Base-by-base conservation (phyloP, 2,113 vertebrate genomes). In the Poeciliopsis occidentalis region DNA sequence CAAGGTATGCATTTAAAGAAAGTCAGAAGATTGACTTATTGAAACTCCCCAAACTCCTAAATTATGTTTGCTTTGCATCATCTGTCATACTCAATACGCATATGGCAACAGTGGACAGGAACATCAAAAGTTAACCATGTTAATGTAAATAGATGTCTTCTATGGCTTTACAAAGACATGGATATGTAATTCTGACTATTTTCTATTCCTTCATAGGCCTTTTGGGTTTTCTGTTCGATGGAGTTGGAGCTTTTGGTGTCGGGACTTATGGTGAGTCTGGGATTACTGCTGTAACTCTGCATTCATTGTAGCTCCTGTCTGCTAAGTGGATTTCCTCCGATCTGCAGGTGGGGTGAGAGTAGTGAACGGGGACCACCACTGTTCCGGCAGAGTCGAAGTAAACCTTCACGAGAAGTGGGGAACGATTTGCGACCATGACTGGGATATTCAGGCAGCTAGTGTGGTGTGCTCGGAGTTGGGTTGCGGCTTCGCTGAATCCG, bases 391-490 rank as follows among this genome's bases (percentile, higher is more conserved):
- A 64, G 93, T 95, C 15, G 94, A 95, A 87, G 85, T 95, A 1
- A 90, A 88, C 64, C 86, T 77, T 41, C 87, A 85, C 29, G 77
- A 88, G 62, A 86, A 90, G 71, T 95, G 94, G 94, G 92, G 92
- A 30, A 93, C 94, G 0, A 92, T 95, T 2, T 94, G 93, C 3
- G 86, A 92, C 82, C 73, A 80, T 0, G 88, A 80, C 39, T 95
- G 94, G 94, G 90, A 91, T 78, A 69, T 90, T 26, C 81, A 77
- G 12, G 93, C 94, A 30, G 92, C 93, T 1, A 67, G 91, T 3
- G 93, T 95, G 76, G 94, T 95, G 41, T 95, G 94, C 67, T 41
- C 91, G 81, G 91, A 95, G 85, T 83, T 94, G 77, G 90, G 89
- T 67, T 95, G 94, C 54, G 93, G 94, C 60, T 76, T 92, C 12